Evolutionary conservation across 2,888 invertebrate genomes (phyloP), one percentile per base, ranked within the genome.

Genomic region (Coronaproctus castanopsis): DNA sequence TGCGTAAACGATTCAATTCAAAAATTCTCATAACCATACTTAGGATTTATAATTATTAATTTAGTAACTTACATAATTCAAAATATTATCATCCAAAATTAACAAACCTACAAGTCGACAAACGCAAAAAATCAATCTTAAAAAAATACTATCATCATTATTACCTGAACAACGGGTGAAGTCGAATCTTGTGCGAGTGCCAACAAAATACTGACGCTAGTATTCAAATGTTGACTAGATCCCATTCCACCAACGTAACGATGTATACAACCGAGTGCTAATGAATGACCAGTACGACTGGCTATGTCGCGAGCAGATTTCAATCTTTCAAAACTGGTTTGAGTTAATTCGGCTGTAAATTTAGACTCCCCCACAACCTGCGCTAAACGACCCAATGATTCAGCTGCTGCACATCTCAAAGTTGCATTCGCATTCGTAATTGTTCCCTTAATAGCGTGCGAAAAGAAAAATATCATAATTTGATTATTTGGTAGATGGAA

Each of bases 181-280:
- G 89, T 84, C 58, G 83, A 81, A 71, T 97, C 97, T 73, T 96
- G 95, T 1, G 95, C 92, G 49, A 97, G 74, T 1, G 96, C 95
- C 21, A 97, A 75, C 54, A 98, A 72, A 69, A 97, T 92, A 50
- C 92, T 92, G 66, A 98, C 87, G 70, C 92, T 93, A 1, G 93
- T 89, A 69, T 86, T 89, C 58, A 92, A 78, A 75, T 93, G 89
- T 68, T 96, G 95, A 64, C 91, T 90, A 1, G 92, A 90, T 1
- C 96, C 91, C 82, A 93, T 85, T 3, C 96, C 91, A 5, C 97
- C 96, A 0, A 96, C 84, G 67, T 95, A 95, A 36, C 92, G 79
- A 75, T 96, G 96, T 54, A 98, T 78, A 67, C 92, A 93, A 49
- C 97, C 98, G n/a, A 96, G 77, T 0, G 96, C 92, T 63, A 98